Base-by-base conservation (phyloP, 2,888 invertebrate genomes). In the Limenitis camilla region DNA sequence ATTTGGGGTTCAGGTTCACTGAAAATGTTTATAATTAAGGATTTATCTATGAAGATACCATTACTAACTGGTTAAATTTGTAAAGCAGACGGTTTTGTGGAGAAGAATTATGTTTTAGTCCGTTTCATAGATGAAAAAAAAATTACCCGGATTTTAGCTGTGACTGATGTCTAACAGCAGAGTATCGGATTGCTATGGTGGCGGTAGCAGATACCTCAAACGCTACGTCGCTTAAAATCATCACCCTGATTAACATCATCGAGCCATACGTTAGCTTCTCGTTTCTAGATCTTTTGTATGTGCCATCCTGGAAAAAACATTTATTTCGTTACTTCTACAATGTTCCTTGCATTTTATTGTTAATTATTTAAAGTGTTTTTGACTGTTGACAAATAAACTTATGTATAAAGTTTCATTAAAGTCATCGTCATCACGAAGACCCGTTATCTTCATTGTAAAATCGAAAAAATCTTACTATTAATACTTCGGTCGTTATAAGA, bases 211-310 rank as follows among this genome's bases (percentile, higher is more conserved):
- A 91, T 56, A 98, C 79, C 67, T 92, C 92, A 61, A 89, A 89
- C 0, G 93, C 90, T 10, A 92, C 90, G 70, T 96, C 96, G 48
- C 90, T 90, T 4, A 96, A 91, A 54, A 98, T 84, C 6, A 93
- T 91, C 2, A 96, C 95, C 44, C 98, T 89, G 0, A 97, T 96
- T 72, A 96, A 94, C 76, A 98, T 93, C 97, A 97, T 97, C 5
- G 94, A 91, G 61, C 96, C 95, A 56, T 91, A 91, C 0, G 96
- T 90, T 45, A 97, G 84, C 71, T 96, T 96, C 47, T 92, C 92
- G 61, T 92, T 93, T 28, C 92, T 90, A 0, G 96, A 92, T 69
- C 94, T 92, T 0, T 95, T 91, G 69, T 95, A 97, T 0, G 94
- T 94, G 2, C 97, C 97, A 74, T 96, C 95, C 86, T 94, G 71